Evolutionary conservation across 2,888 invertebrate genomes (phyloP), one percentile per base, ranked within the genome.

Genomic region (Lithosia quadra): DNA sequence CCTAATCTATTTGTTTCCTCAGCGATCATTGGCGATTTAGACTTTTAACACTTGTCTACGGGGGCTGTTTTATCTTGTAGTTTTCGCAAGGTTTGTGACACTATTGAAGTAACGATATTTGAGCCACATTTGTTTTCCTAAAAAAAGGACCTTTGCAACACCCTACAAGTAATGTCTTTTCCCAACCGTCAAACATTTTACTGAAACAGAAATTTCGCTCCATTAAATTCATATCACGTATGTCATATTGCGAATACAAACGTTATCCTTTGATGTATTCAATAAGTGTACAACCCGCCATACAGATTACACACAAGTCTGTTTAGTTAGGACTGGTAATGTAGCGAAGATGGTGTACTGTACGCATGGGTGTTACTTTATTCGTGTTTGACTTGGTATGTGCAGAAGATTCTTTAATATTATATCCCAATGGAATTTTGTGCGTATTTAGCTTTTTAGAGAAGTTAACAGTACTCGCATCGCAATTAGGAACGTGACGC

Each of bases 261-360:
- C 65, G 21, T 58, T 58, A 49, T 49, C 61, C 60, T 67, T 61
- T 56, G 61, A 67, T 56, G 56, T 61, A 62, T 62, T 67, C 43
- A 24, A 56, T 67, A 67, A 61, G 61, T n/a, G 56, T 67, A 61
- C 60, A 60, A 53, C 57, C 60, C 24, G 33, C 55, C 56, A 56
- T 21, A 67, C 67, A 62, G 39, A 67, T 67, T 62, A 67, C 67
- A 56, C 21, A 33, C 49, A 49, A n/a, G 22, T 21, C 56, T 55
- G 61, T 67, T 67, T 67, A 62, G 53, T 55, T 67, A 67, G 67
- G 67, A 61, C 56, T 61, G 36, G 56, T 67, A 62, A 67, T 67
- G 67, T 62, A 55, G 39, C 65, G 39, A 56, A 67, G 56, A 67
- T 67, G 55, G 61, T 56, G 55, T 34, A 56, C 39, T 61, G 61